Percentiles rank a stretch among this genome's conserved stretches.
These are phyloP conservation scores for Esox niger DNA, from an alignment of 2,113 vertebrate genomes.

Conservation along the genomic window DNA sequence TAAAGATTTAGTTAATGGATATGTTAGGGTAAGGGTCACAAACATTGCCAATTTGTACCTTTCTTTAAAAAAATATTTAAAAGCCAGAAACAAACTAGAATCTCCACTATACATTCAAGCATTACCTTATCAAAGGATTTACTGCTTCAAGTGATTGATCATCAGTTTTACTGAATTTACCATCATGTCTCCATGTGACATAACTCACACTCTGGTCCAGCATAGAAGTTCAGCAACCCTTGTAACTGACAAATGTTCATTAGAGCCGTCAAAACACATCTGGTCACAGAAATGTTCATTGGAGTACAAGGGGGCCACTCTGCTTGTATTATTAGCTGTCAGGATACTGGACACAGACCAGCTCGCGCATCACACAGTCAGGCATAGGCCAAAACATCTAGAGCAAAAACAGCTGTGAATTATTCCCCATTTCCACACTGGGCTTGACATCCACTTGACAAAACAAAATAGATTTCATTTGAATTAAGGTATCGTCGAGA, in stretches of 20 bases:
- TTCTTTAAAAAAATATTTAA: too few relatives aligned
- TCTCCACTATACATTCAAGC: constrained; percentile 27
- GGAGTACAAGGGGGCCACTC: constrained; percentile 33
- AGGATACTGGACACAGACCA: constrained; percentile 37
- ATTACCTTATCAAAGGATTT: constrained; percentile 47
- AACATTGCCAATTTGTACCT: too few relatives aligned
- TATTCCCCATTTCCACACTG: constrained; percentile 50
- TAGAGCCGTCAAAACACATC: constrained; percentile 62
- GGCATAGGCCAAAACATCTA: constrained; percentile 45
- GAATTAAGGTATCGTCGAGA: constrained; percentile 36
- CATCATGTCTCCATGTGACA: constrained; percentile 45
- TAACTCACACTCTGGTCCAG: constrained; percentile 21
- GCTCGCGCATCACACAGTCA: constrained; percentile 44
- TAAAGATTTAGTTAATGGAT: too few relatives aligned
- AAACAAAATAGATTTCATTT: constrained; percentile 44
- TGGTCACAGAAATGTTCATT: constrained; percentile 33
- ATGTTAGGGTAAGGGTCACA: too few relatives aligned
- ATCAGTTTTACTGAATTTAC: constrained; percentile 31
- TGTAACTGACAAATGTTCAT: constrained; percentile 57
- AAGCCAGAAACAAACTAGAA: too few relatives aligned
- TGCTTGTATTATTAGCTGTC: constrained; percentile 63
- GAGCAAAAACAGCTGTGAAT: constrained; percentile 58
- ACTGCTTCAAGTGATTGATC: constrained; percentile 54
- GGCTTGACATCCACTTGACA: constrained; percentile 44
- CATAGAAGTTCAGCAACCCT: constrained; percentile 37